Percentiles rank a stretch among this genome's conserved stretches.
phyloP scores from a whole-genome alignment of 2,797 vertebrate species.

The Acanthornis magna region DNA sequence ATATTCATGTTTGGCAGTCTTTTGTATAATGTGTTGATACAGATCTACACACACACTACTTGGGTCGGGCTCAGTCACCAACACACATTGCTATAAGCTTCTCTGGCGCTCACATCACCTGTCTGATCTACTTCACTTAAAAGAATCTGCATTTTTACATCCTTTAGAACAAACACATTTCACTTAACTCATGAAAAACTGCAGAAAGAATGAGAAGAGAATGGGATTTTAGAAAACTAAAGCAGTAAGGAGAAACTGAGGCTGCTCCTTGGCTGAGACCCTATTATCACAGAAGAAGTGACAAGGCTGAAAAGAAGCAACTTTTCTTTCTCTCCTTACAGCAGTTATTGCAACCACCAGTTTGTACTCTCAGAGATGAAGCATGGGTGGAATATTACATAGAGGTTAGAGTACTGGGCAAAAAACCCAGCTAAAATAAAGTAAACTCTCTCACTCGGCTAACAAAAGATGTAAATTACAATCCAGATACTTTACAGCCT shows the following conservation, averaged over 20 bases:
- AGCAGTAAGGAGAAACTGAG: neutral
- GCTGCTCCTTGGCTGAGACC: neutral
- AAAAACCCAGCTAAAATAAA: neutral
- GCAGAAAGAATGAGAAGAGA: neutral
- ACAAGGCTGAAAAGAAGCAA: neutral
- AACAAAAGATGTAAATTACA: neutral
- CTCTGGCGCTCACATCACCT: neutral
- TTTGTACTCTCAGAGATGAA: neutral
- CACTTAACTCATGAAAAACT: neutral
- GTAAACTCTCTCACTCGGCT: neutral
- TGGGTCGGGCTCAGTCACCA: accelerated
- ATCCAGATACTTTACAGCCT: neutral
- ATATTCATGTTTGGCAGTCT: neutral
- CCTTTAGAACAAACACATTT: neutral
- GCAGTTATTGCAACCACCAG: neutral
- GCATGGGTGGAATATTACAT: neutral
- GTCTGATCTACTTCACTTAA: neutral
- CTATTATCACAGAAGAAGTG: neutral
- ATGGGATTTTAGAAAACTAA: neutral
- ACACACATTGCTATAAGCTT: neutral
- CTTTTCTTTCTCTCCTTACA: neutral
- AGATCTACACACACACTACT: neutral
- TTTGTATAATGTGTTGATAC: neutral
- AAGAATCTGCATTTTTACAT: neutral
- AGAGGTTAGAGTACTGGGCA: neutral